phyloP scores from a whole-genome alignment of 1,140 invertebrate genomes.

The Linepithema humile region DNA sequence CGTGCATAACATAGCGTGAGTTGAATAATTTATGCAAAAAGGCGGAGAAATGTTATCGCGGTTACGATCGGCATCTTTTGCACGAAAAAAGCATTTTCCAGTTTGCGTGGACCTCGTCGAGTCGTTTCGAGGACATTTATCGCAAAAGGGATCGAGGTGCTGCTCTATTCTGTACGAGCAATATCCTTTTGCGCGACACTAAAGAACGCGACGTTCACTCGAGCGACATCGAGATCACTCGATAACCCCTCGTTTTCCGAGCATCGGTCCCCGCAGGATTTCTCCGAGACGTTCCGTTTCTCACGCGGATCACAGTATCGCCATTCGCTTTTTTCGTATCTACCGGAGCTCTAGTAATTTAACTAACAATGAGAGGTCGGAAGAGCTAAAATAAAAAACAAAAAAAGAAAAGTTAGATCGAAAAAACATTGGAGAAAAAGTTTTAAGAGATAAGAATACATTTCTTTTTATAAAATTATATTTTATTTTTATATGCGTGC shows the following conservation, averaged over 20 bases:
- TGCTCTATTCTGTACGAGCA: constrained; percentile 42
- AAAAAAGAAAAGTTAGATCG: neutral
- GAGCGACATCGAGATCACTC: constrained; percentile 33
- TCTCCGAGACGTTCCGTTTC: neutral
- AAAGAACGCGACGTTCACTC: constrained; percentile 43
- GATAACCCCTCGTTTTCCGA: constrained; percentile 44
- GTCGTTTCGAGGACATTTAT: constrained; percentile 25
- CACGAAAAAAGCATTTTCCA: constrained; percentile 6
- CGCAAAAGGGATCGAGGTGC: constrained; percentile 29
- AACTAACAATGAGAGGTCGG: neutral
- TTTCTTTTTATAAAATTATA: neutral
- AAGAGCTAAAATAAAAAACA: neutral
- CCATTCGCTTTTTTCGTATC: neutral
- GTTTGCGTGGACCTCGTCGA: constrained; percentile 14
- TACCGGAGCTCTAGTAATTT: neutral
- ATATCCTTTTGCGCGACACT: constrained; percentile 26
- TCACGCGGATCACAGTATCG: neutral
- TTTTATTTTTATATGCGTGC: constrained; percentile 14
- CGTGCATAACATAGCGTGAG: neutral
- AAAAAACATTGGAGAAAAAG: neutral
- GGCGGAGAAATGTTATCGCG: neutral
- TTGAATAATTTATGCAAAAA: constrained; percentile 19
- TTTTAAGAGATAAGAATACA: neutral
- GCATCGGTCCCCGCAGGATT: constrained; percentile 24
- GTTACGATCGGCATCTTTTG: neutral